Percentiles rank a stretch among this genome's conserved stretches.
phyloP scores from a whole-genome alignment of 2,888 invertebrate species.

The Tortricodes alternella region DNA sequence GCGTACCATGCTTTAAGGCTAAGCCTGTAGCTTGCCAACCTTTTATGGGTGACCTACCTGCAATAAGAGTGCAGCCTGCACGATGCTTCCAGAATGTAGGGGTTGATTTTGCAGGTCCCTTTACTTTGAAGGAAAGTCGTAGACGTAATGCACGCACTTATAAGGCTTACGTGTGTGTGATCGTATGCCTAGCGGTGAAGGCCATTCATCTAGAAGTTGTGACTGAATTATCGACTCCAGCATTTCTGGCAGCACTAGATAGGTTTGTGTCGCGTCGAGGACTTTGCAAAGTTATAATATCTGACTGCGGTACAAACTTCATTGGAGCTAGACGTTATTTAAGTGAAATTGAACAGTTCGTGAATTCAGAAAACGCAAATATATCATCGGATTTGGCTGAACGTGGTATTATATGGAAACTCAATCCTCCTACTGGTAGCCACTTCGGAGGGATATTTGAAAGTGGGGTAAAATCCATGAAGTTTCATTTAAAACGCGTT shows the following conservation, averaged over 20 bases:
- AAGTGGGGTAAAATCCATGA: neutral
- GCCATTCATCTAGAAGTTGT: neutral
- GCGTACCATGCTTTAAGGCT: neutral
- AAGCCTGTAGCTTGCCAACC: neutral
- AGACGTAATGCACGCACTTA: neutral
- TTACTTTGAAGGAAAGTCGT: neutral
- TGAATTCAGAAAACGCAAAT: neutral
- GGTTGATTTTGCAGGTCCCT: neutral
- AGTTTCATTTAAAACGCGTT: neutral
- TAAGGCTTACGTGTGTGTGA: neutral
- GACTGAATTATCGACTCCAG: neutral
- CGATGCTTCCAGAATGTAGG: neutral
- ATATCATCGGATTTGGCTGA: neutral
- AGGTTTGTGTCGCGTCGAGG: neutral
- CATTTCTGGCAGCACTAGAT: neutral
- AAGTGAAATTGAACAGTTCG: neutral
- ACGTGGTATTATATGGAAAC: neutral
- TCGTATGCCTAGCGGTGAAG: neutral
- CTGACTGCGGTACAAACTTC: neutral
- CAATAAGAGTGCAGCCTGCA: neutral
- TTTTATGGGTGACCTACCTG: neutral
- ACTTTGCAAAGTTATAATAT: neutral
- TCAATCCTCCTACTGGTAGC: neutral
- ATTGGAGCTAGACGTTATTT: constrained; percentile 3
- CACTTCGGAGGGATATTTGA: neutral